These are phyloP conservation scores for Augochlorella aurata DNA, from an alignment of 2,888 invertebrate species.

Conservation along the genomic window DNA sequence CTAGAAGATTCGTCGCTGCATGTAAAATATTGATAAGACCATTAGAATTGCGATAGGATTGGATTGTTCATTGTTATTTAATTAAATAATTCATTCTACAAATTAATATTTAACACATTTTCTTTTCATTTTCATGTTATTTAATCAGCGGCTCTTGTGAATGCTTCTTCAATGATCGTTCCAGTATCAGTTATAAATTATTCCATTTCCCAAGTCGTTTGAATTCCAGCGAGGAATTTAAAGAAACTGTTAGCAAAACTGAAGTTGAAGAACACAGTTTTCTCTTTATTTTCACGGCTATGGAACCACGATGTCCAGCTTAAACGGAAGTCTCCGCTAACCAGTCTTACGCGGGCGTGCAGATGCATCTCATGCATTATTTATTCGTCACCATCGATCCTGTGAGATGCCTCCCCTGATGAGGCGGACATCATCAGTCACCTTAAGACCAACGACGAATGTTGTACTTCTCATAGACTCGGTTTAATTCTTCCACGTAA, in stretches of 20 bases:
- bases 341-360: constrained; percentile 48
- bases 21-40: too few relatives aligned
- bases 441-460: constrained; percentile 19
- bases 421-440: constrained; percentile 43
- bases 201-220: too few relatives aligned
- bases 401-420: constrained; percentile 1
- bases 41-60: too few relatives aligned
- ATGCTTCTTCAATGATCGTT: not conserved
- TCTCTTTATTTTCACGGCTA: constrained; percentile 20
- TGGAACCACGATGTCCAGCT: constrained; percentile 32
- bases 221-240: not conserved
- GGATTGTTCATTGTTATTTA: too few relatives aligned
- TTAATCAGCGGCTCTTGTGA: not conserved
- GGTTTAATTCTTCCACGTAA: not conserved
- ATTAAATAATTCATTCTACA: too few relatives aligned
- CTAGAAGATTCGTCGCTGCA: too few relatives aligned
- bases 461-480: not conserved
- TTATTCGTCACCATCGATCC: constrained; percentile 63
- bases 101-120: too few relatives aligned
- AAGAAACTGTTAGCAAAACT: not conserved
- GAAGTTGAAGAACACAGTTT: not conserved
- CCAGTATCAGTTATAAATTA: not conserved
- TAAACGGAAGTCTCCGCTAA: constrained; percentile 38
- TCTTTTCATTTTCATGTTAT: too few relatives aligned
- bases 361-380: constrained; percentile 71